Evolutionary conservation across 2,113 vertebrate genomes (phyloP).

Genomic region (Rattus rattus): DNA sequence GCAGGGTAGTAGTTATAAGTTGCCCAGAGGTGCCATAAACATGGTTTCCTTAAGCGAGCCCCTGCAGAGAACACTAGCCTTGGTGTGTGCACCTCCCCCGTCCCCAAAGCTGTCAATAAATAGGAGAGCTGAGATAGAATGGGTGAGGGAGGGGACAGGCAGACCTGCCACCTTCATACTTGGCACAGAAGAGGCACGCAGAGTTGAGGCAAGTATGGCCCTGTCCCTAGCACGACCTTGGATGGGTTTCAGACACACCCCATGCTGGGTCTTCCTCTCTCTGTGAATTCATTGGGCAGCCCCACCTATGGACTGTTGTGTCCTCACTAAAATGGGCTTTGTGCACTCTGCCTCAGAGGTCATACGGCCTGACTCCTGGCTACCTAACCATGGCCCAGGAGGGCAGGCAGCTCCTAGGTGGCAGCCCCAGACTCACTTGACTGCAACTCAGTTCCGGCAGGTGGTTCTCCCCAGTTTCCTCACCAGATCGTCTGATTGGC

Average conservation of each 20-base stretch:
- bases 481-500: not conserved
- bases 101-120: not conserved
- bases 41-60: not conserved
- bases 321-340: not conserved
- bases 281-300: not conserved
- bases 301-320: not conserved
- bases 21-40: not conserved
- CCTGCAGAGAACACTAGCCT: not conserved
- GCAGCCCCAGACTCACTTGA: not conserved
- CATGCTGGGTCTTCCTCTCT: not conserved
- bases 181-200: not conserved
- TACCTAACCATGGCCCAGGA: not conserved
- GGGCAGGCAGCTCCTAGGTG: rapidly evolving
- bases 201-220: not conserved
- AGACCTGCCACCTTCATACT: not conserved
- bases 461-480: not conserved
- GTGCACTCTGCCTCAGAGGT: not conserved
- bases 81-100: not conserved
- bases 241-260: no score
- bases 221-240: not conserved
- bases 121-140: not conserved
- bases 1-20: not conserved
- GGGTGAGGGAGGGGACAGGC: not conserved
- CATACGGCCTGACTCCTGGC: not conserved
- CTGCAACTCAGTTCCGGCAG: not conserved